Percentiles rank a stretch among this genome's conserved stretches.
These are phyloP conservation scores for Australoheros facetus DNA, from an alignment of 2,797 vertebrate genomes.

Conservation along the genomic window DNA sequence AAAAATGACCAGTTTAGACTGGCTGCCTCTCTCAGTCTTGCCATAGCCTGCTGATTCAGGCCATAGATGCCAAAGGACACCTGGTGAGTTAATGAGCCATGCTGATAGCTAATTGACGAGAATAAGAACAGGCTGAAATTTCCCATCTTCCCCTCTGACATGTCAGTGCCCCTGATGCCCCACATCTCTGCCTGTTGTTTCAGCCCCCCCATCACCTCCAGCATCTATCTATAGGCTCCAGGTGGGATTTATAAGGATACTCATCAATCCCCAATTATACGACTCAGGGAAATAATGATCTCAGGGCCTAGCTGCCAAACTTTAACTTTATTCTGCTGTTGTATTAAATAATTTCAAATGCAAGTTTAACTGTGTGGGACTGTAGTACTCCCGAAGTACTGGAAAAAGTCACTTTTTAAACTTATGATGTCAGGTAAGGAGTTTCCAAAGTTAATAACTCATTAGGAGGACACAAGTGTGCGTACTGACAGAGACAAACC, in stretches of 20 bases:
- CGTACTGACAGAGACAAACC: neutral
- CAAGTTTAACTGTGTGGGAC: neutral
- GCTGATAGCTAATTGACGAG: neutral
- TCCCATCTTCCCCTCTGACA: neutral
- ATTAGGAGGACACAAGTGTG: neutral
- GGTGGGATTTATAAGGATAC: too few species aligned
- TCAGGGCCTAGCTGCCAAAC: neutral
- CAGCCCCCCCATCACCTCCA: neutral
- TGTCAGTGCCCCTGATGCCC: neutral
- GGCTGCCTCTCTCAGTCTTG: neutral
- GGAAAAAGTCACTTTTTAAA: neutral
- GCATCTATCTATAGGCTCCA: neutral
- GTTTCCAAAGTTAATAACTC: neutral
- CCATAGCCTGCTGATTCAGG: neutral
- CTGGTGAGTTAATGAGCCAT: neutral
- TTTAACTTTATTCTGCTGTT: neutral
- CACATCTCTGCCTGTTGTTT: neutral
- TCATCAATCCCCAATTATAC: too few species aligned
- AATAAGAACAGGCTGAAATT: neutral
- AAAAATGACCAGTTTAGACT: neutral
- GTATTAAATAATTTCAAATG: neutral
- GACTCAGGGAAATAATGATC: neutral
- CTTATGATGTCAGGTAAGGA: accelerated
- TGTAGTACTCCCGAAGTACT: neutral
- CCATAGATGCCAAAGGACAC: neutral